Base-by-base conservation (phyloP, 53 echinoderm and acorn worm species). In the Stichopus horrens region DNA sequence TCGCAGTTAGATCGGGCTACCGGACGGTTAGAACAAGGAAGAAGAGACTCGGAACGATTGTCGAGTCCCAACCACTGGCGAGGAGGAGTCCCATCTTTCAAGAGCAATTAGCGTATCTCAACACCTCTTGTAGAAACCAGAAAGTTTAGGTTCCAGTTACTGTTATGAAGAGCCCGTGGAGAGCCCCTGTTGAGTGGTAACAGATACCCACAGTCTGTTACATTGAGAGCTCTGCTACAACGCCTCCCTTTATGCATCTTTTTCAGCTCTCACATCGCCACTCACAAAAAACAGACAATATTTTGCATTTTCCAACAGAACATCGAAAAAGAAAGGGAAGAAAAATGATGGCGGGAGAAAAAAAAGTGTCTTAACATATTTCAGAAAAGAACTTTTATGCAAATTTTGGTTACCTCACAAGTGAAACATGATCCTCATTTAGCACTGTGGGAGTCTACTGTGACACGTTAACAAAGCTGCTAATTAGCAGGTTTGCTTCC, bases 141-240 rank as follows among this genome's bases (percentile, higher is more conserved):
- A 81, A 81, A 81, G 81, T 81, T 81, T 56, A 58, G 81, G 81
- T 56, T 81, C 81, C 58, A 22, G 81, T 81, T 81, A 81, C 81
- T 81, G 81, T 81, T 81, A 20, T 81, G 81, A 81, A 81, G 81
- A 81, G 81, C 81, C 81, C 22, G 81, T 81, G 81, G 58, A 81
- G 81, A 81, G 58, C 81, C 81, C 81, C 81, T 21, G 81, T 21
- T 81, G 58, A 81, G 81, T 81, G 81, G 81, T 81, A 81, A 81
- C 58, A 57, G 81, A 81, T 81, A 81, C 58, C n/a, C 57, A 16
- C 81, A 58, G 81, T 58, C 81, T 81, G 81, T 81, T 81, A 56
- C 81, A 58, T 81, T 56, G 81, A 81, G 58, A 81, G 81, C 57
- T 81, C 56, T 81, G 21, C 81, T 58, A 58, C 58, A 58, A 56